Base-by-base conservation (phyloP, 2,888 invertebrate genomes). In the Pinctada fucata region DNA sequence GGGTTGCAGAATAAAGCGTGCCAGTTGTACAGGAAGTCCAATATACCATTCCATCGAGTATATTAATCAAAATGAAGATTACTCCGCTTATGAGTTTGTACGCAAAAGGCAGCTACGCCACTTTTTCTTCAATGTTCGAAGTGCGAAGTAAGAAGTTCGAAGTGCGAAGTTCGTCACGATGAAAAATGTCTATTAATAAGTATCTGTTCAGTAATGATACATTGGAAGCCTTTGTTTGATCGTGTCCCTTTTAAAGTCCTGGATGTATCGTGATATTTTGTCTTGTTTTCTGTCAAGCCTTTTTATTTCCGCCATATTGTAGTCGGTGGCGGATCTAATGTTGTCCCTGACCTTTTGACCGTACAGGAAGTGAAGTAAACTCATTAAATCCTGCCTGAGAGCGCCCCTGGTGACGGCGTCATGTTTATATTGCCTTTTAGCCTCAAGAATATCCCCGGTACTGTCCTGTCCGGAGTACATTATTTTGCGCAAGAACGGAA, bases 241-340 rank as follows among this genome's bases (percentile, higher is more conserved):
- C n/a, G 47, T 48, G 64, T 73, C 65, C 2, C 63, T 10, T 52
- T 73, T 73, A 13, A 73, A 73, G 52, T 73, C 64, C 8, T 5
- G n/a, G 16, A 73, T 58, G 52, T 73, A 64, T 73, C 16, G 63
- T 49, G 73, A 73, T 13, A 73, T 63, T 73, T 65, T 50, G 13
- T 47, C 73, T 64, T 73, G 73, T 49, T 73, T 73, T 64, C 73
- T 63, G 50, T 73, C 73, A 2, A 73, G 73, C 73, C 73, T 64
- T 64, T 64, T 50, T 6, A 73, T 16, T 47, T 73, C 73, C 6
- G 64, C 31, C 3, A 73, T 47, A 64, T 64, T 63, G 31, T 49
- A 73, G 63, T 73, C 73, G 16, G 51, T 63, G 45, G 50, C 52
- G 3, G 73, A 73, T 47, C 65, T 58, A 4, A 73, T 64, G n/a